Evolutionary conservation across 2,888 invertebrate species (phyloP), one percentile per base, ranked within the genome.

Genomic region (Zeuzera pyrina): DNA sequence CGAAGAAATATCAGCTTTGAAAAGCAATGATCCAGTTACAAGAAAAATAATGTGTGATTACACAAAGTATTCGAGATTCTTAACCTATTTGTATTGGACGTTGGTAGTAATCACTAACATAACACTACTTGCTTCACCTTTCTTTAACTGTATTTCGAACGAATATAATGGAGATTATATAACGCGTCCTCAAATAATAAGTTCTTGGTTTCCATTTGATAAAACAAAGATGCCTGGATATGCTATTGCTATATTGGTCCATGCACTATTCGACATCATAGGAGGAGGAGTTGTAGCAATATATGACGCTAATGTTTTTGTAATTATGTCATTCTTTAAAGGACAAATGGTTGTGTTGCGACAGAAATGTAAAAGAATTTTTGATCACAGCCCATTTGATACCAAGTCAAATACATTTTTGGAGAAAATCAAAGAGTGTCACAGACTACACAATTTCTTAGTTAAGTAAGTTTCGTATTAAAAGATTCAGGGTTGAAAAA

Each of bases 121-220:
- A 0, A 37, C 58, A 0, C 38, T 66, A 24, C 45, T 66, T 4
- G 1, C 47, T 0, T 46, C 58, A 1, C 73, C 76, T 0, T 48
- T 65, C 2, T 15, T 68, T 2, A 70, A 58, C 35, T 65, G 56
- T 30, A 12, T 50, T 0, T 49, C 58, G 1, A 44, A 53, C 0
- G 16, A 45, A 7, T 45, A 72, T 15, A 36, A 28, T 6, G 43
- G 45, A n/a, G 67, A 59, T 0, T 38, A 39, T 2, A 63, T 67
- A 21, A 52, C 64, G 0, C 52, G 60, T 14, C 71, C 73, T 1
- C 64, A 64, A 35, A 66, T 77, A 25, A 26, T 74, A 15, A 52
- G 44, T 39, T 65, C 67, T 1, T 77, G 77, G 77, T 68, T 70
- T 34, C 77, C 78, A 0, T 72, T 74, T 36, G 57, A 77, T 39